These are phyloP conservation scores for Microtus richardsoni DNA, from an alignment of 2,113 vertebrate genomes.

Conservation along the genomic window DNA sequence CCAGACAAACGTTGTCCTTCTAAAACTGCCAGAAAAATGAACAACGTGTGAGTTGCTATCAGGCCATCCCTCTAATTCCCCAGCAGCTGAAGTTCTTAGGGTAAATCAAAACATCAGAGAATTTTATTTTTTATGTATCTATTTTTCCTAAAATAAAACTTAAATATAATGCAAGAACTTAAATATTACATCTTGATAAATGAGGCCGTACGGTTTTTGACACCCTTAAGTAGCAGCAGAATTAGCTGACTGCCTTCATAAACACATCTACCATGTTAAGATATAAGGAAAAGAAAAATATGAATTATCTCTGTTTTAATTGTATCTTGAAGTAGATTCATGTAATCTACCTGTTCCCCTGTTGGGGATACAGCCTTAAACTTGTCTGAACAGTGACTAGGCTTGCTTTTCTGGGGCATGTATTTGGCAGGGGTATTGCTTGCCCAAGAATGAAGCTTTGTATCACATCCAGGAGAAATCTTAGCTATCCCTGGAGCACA, in stretches of 20 bases:
- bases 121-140: neutral
- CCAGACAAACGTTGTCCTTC: neutral
- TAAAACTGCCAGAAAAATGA: neutral
- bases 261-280: neutral
- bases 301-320: neutral
- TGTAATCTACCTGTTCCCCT: neutral
- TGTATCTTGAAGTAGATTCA: neutral
- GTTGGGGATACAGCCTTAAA: neutral
- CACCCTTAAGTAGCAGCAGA: neutral
- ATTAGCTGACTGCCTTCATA: neutral
- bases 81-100: neutral
- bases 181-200: conserved; percentile 24
- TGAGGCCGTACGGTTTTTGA: neutral
- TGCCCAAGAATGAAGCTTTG: neutral
- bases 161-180: neutral
- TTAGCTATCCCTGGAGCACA: neutral
- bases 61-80: neutral
- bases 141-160: neutral
- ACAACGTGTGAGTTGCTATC: neutral
- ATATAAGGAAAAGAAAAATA: neutral
- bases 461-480: neutral
- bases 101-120: neutral
- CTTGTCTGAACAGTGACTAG: neutral
- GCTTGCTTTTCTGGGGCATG: neutral
- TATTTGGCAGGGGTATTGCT: neutral